Evolutionary conservation across 2,113 vertebrate species (phyloP), one percentile per base, ranked within the genome.

Genomic region (Coregonus clupeaformis): DNA sequence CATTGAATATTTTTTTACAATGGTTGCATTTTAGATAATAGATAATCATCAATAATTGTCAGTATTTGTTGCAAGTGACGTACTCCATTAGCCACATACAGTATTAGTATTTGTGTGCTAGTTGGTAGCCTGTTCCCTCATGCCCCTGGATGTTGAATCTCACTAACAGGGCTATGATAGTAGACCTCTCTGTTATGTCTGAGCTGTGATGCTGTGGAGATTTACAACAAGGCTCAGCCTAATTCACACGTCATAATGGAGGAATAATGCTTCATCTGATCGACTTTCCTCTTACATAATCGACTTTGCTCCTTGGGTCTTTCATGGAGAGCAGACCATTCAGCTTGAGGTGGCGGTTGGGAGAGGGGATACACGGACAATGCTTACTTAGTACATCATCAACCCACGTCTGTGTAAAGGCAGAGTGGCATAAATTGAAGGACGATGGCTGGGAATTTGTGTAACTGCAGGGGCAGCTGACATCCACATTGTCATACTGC

Each of bases 261-360:
- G 63, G 72, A 82, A 87, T 71, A 75, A 73, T 12, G 27, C 30
- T 71, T 12, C 55, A 29, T 72, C 47, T 72, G 29, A 77, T 63
- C 27, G 55, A 60, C 32, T 32, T 32, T 32, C 16, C 45, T 71
- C 66, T 88, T 77, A 80, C 73, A 55, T 76, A 80, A 82, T 59
- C 79, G n/a, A 77, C 64, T 36, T 36, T 36, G 70, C 47, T 52
- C 76, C 72, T 81, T 47, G 71, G 3, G 6, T 77, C 76, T 81
- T 71, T 75, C 6, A 0, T 57, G 52, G 25, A 85, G 25, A 74
- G 45, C 62, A 22, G 60, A 69, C 49, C 29, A 16, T 63, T 20
- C n/a, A 80, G 69, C 75, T 64, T 49, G 6, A 49, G 69, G 66
- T 25, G 25, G 29, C n/a, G 72, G 57, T 18, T 47, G 71, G 6